Percentiles rank a stretch among this genome's conserved stretches.
Conservation (phyloP, 2,113 vertebrate species). For the Dasypus novemcinctus region DNA sequence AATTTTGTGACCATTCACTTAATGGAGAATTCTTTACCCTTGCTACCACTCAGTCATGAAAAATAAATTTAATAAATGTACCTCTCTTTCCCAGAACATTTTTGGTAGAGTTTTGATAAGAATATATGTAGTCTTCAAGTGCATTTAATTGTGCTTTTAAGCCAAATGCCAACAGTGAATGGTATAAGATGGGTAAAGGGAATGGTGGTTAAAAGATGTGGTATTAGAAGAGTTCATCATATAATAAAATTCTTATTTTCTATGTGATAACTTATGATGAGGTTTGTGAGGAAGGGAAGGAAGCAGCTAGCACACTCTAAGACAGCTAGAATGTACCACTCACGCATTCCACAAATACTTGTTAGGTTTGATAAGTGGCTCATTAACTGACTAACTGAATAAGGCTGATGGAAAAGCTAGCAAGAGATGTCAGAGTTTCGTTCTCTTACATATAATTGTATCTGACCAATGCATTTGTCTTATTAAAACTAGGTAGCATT, state of each 20-base stretch:
- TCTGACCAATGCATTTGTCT: neutral
- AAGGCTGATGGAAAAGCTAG: neutral
- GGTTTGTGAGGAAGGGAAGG: neutral
- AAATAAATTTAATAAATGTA: conserved; percentile 29
- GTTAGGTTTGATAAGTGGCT: neutral
- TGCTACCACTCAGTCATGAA: neutral
- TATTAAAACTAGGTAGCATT: neutral
- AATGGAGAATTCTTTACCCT: neutral
- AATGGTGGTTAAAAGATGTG: neutral
- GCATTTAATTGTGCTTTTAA: conserved; percentile 23
- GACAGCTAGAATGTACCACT: neutral
- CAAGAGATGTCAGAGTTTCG: neutral
- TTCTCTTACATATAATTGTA: neutral
- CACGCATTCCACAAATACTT: neutral
- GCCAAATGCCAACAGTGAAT: neutral
- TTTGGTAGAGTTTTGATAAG: neutral
- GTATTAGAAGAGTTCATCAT: neutral
- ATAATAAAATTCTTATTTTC: neutral
- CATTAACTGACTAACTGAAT: neutral
- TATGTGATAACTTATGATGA: neutral
- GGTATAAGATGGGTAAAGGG: neutral
- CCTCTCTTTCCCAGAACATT: neutral
- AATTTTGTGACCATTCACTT: neutral
- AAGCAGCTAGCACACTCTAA: neutral
- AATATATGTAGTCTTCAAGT: neutral